phyloP scores from a whole-genome alignment of 2,797 vertebrate genomes.

The Hapalemur alaotrensis region DNA sequence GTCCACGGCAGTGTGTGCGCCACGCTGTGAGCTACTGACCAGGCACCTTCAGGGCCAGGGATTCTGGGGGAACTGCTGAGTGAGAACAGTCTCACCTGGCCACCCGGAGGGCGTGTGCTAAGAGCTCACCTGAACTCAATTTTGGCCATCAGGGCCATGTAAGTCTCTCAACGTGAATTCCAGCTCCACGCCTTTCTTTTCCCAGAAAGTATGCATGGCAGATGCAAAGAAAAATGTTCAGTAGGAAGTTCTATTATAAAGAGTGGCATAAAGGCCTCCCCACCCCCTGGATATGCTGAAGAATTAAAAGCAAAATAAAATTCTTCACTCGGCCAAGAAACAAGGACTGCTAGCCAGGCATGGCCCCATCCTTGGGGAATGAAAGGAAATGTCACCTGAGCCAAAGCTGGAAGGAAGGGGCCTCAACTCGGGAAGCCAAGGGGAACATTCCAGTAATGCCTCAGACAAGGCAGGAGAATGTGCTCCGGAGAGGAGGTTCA shows the following conservation, averaged over 20 bases:
- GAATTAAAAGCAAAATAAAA: neutral
- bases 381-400: no score
- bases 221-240: neutral
- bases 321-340: neutral
- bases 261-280: rapidly evolving
- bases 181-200: neutral
- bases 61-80: neutral
- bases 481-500: neutral
- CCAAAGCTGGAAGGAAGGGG: neutral
- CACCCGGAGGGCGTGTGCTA: neutral
- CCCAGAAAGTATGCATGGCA: neutral
- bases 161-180: neutral
- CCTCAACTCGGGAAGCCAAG: neutral
- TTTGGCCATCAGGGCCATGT: neutral
- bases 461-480: rapidly evolving
- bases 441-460: rapidly evolving
- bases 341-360: neutral
- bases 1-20: rapidly evolving
- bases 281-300: neutral
- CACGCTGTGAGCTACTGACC: neutral
- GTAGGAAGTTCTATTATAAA: neutral
- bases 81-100: neutral
- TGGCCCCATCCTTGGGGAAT: neutral
- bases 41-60: neutral
- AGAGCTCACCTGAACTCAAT: rapidly evolving